Evolutionary conservation across 2,797 vertebrate genomes (phyloP), one percentile per base, ranked within the genome.

Genomic region (Pseudochirops corinnae): DNA sequence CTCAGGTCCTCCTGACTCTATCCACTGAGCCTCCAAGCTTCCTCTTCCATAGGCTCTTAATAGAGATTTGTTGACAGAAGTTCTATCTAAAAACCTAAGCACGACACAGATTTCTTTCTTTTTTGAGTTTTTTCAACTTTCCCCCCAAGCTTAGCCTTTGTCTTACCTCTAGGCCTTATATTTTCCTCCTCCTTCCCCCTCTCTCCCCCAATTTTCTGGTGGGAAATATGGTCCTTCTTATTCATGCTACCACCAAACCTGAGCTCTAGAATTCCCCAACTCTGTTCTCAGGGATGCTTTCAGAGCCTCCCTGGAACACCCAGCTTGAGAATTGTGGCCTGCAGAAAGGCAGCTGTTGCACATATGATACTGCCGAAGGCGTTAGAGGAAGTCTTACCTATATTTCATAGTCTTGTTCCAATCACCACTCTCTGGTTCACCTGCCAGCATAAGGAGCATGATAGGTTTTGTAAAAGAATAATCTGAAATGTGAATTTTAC

Each of bases 391-490:
- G 94, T 96, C 91, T 95, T 97, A 95, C 94, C 97, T 97, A 92
- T 95, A 96, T 97, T 98, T 98, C 93, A 97, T 93, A 95, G 98
- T 97, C 94, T 96, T 94, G 93, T 95, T 97, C 95, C 98, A 97
- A 97, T 98, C 96, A 97, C 93, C 74, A 95, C 93, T 96, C 97
- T 98, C 96, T 94, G 62, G 55, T 91, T 95, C 94, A 95, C 95
- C 97, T 98, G 97, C 92, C 94, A 97, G 92, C 95, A 97, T 12
- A 93, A 98, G 96, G 93, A 97, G 26, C 46, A 56, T 0, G 55
- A 55, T 96, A 98, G 98, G 96, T 95, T 98, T 98, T 98, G 92
- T 97, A 96, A 97, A 93, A 97, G 91, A 93, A 95, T 97, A 97
- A 98, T 97, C 97, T 60, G 60, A 95, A 98, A 94, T 94, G 97